Percentiles rank a stretch among this genome's conserved stretches.
Conservation (phyloP, 2,797 vertebrate genomes). For the Thripadectes ignobilis region DNA sequence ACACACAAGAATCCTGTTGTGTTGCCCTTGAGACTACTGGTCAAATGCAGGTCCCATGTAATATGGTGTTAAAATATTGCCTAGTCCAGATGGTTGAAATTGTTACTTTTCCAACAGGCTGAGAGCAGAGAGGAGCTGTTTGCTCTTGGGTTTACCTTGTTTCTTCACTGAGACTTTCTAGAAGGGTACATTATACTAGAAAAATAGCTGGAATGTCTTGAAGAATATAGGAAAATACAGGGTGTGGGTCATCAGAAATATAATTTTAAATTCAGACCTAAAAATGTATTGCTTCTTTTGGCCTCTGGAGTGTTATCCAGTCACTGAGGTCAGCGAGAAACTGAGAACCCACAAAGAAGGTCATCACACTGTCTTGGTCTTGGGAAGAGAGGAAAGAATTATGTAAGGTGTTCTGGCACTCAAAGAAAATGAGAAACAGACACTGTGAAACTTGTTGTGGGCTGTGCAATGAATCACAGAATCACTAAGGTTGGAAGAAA, state of each 20-base stretch:
- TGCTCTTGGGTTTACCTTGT: neutral
- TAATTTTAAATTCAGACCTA: neutral
- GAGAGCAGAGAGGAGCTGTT: neutral
- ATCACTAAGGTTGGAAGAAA: neutral
- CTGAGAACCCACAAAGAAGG: neutral
- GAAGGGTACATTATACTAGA: neutral
- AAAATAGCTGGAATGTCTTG: neutral
- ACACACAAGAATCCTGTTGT: neutral
- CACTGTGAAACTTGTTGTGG: neutral
- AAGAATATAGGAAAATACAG: neutral
- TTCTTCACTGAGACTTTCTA: neutral
- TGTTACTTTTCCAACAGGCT: neutral
- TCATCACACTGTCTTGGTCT: fast-evolving
- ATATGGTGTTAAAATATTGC: neutral
- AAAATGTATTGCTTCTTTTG: neutral
- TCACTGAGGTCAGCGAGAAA: neutral
- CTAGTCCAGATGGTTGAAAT: neutral
- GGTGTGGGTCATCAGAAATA: neutral
- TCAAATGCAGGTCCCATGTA: neutral
- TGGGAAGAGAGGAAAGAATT: neutral
- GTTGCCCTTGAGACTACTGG: neutral
- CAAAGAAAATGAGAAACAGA: neutral
- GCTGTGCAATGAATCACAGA: neutral
- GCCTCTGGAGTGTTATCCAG: neutral
- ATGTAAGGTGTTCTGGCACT: neutral